phyloP scores from a whole-genome alignment of 1,140 invertebrate genomes.

The Ceratina japonica region DNA sequence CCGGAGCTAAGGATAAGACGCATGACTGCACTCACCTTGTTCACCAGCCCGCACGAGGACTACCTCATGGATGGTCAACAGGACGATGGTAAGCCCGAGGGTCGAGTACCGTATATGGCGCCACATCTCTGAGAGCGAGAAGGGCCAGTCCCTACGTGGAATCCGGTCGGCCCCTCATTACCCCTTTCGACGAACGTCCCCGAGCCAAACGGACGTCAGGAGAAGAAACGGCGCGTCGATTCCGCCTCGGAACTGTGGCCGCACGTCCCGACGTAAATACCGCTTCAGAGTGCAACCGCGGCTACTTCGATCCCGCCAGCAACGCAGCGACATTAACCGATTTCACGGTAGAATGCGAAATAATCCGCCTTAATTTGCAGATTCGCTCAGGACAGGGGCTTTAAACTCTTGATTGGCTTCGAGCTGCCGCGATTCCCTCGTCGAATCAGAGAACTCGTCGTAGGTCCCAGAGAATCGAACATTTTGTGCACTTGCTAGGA shows the following conservation, averaged over 20 bases:
- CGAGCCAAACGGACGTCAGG: slow-evolving; percentile 1
- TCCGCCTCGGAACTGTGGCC: background rate
- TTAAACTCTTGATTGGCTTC: background rate
- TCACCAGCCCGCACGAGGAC: slow-evolving; percentile 56
- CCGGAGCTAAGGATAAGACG: background rate
- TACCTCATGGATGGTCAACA: slow-evolving; percentile 58
- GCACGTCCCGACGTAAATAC: slow-evolving; percentile 23
- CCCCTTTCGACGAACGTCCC: slow-evolving; percentile 36
- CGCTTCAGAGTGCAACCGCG: slow-evolving; percentile 12
- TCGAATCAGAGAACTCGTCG: background rate
- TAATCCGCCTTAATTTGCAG: slow-evolving; percentile 1
- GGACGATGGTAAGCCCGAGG: slow-evolving; percentile 59
- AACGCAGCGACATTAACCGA: slow-evolving; percentile 33
- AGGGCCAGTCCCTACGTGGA: slow-evolving; percentile 64
- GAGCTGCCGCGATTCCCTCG: background rate
- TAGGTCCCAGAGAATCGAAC: slow-evolving; percentile 36
- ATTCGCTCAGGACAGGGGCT: background rate
- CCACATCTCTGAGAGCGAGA: slow-evolving; percentile 66
- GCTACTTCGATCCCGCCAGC: slow-evolving; percentile 10
- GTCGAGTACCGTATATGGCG: slow-evolving; percentile 52
- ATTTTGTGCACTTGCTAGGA: slow-evolving; percentile 6
- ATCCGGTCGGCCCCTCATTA: slow-evolving; percentile 56
- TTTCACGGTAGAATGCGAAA: slow-evolving; percentile 5
- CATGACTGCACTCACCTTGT: slow-evolving; percentile 55
- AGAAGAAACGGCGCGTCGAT: background rate